A percentile compares a stretch with the other conserved stretches of the same genome.
Conservation (phyloP, 1,140 invertebrate species). For the Cepaea nemoralis region DNA sequence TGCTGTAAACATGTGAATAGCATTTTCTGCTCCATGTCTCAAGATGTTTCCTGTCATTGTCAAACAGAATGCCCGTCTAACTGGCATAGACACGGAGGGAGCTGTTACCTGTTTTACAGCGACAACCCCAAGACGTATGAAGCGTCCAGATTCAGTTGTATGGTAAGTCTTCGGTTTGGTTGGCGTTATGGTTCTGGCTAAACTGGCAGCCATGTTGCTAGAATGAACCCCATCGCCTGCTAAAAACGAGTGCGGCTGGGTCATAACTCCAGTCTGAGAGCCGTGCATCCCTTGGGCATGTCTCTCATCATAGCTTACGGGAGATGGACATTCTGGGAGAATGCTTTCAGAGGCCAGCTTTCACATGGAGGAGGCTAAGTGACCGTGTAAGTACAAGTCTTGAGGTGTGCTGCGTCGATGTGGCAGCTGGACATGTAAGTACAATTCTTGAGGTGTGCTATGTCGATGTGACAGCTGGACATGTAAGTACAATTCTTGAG, state of each 20-base stretch:
- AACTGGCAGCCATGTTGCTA: background rate
- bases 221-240: background rate
- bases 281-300: background rate
- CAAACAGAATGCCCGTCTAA: conserved; percentile 39
- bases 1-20: too few species aligned
- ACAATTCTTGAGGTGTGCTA: too few species aligned
- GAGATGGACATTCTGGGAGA: background rate
- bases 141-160: conserved; percentile 19
- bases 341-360: background rate
- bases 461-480: too few species aligned
- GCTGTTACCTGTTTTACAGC: conserved; percentile 38
- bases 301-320: background rate
- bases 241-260: too few species aligned
- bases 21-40: too few species aligned
- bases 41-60: too few species aligned
- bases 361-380: too few species aligned
- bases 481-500: too few species aligned
- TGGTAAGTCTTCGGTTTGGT: conserved; percentile 1
- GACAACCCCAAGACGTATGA: conserved; percentile 34
- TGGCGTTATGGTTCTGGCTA: background rate
- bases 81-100: conserved; percentile 20
- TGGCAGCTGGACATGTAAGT: too few species aligned
- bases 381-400: too few species aligned
- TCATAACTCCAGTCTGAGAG: too few species aligned
- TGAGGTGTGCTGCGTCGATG: too few species aligned